Conservation (phyloP, 1,140 invertebrate genomes). For the Tribolium madens region DNA sequence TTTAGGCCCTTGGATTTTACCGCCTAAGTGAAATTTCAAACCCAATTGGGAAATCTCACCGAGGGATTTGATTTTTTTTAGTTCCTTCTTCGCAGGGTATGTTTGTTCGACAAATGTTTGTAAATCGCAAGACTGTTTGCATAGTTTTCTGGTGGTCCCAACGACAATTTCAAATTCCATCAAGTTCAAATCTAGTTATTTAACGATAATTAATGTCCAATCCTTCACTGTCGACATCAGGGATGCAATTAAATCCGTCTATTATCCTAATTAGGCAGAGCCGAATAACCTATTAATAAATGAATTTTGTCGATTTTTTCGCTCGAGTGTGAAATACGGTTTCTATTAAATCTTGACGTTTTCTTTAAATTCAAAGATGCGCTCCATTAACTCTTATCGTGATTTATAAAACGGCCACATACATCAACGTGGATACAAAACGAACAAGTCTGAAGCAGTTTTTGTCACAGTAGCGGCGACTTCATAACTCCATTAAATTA, state of each 20-base stretch:
- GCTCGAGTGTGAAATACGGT: not conserved
- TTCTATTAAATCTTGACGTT: not conserved
- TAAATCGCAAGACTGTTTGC: slow-evolving; percentile 30
- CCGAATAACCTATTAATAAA: not conserved
- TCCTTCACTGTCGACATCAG: slow-evolving; percentile 1
- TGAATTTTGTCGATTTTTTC: not conserved
- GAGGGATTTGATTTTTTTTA: slow-evolving; percentile 35
- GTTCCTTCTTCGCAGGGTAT: slow-evolving; percentile 6
- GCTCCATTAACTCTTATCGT: not conserved
- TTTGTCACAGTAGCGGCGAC: not conserved
- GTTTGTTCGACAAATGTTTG: slow-evolving; percentile 36
- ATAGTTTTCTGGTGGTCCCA: not conserved
- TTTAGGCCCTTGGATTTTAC: slow-evolving; percentile 23
- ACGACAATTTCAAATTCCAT: slow-evolving; percentile 7
- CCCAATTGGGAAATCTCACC: slow-evolving; percentile 28
- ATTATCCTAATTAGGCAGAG: not conserved
- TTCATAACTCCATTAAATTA: slow-evolving; percentile 26
- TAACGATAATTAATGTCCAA: not conserved
- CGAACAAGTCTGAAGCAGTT: not conserved
- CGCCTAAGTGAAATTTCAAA: slow-evolving; percentile 38
- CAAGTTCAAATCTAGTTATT: slow-evolving; percentile 2
- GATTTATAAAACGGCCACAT: not conserved
- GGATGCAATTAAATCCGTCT: slow-evolving; percentile 3
- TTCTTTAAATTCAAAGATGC: not conserved
- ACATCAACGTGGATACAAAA: not conserved